Evolutionary conservation across 2,888 invertebrate genomes (phyloP), one percentile per base, ranked within the genome.

Genomic region (Conchocele bisecta): DNA sequence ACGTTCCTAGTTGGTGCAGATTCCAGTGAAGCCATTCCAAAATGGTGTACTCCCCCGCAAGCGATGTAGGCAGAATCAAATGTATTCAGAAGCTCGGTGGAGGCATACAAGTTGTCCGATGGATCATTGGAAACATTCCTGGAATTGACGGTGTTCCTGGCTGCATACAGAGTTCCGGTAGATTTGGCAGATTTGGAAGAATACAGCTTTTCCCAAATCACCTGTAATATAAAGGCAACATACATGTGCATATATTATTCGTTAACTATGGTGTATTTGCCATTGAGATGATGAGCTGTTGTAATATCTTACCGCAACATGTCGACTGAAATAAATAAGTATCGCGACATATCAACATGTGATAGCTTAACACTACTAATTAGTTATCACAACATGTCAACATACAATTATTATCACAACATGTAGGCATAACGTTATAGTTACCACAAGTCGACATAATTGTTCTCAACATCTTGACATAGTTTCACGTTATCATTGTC

Each of bases 51-150:
- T n/a, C 42, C 65, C 1, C 65, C 65, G 29, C 50, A 24, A 31
- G 57, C 26, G 15, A 65, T 33, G 20, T 65, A 65, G 1, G 56
- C 44, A 17, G 22, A 13, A 4, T 41, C 57, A 26, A 57, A 29
- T 50, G 56, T 65, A 15, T 57, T 51, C 20, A 48, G 29, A 22
- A 65, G 44, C 17, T 37, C 56, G 2, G 58, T 41, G 39, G 57
- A 58, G n/a, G 66, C 58, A 51, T 66, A 66, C 26, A 50, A 58
- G 41, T 59, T 37, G 15, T 41, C 54, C 24, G 39, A 37, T 42
- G 58, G 54, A 28, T 66, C 54, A 22, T 35, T 24, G 11, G 66
- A 44, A 7, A 66, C 59, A 59, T 66, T 66, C 29, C 50, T 50
- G 7, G 66, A 26, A 54, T 66, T 58, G 3, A 48, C 33, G 13